Base-by-base conservation (phyloP, 2,888 invertebrate species). In the Nomada ferruginata region DNA sequence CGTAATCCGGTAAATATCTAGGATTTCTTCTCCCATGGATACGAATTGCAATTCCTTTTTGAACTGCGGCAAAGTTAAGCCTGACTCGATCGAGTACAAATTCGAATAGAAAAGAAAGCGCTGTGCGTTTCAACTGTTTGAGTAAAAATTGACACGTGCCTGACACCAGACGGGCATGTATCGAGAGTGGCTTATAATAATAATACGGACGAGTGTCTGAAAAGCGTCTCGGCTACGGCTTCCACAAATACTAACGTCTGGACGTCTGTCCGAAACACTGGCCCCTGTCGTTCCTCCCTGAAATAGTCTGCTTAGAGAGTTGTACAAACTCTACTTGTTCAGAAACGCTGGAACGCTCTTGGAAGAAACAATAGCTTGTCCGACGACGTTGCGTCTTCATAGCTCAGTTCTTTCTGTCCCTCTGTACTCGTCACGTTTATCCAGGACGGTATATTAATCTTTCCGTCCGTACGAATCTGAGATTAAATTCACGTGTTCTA, bases 301-400 rank as follows among this genome's bases (percentile, higher is more conserved):
- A 52, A 75, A 70, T 65, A 79, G 77, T 61, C 72, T 66, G 85
- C 72, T 86, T 77, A 80, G 74, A 85, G 86, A 63, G 72, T 86
- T 80, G 80, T 75, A 86, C 55, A 70, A 86, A 85, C 79, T 75
- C 20, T 53, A 26, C 65, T 44, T 55, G 36, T 47, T 13, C 57
- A 23, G 59, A 59, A 50, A 47, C 52, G 53, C 47, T 68, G 72
- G 47, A 79, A 83, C 76, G 65, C 72, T 77, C 74, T 69, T 20
- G 52, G 52, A 78, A 36, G 75, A 77, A 83, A 85, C 86, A 85
- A 84, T 85, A 78, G 66, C 20, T 26, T 57, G 29, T 23, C 61
- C 69, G 61, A 57, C 61, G 55, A 64, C 26, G 29, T 29, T 52
- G 73, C 42, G 68, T 55, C 50, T 42, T 68, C 70, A 20, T 63